Evolutionary conservation across 2,113 vertebrate species (phyloP), one percentile per base, ranked within the genome.

Genomic region (Tonatia bakeri): DNA sequence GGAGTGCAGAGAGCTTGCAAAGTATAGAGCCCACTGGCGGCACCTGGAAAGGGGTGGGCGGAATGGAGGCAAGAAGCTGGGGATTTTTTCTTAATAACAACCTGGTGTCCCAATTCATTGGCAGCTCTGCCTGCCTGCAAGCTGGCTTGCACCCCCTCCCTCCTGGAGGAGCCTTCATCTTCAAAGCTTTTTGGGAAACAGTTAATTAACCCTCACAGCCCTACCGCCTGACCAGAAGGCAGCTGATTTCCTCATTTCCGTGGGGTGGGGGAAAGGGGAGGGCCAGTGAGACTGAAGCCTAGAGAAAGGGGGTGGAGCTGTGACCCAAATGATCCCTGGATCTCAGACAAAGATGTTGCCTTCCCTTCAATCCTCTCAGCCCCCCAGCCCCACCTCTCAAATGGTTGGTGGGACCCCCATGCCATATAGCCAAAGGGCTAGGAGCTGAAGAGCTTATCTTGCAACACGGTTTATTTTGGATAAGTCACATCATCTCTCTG

Each of bases 101-200:
- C 91, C 83, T 96, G 96, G 96, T 50, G 14, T 69, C 96, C 77
- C 82, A 89, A 83, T 69, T 97, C 93, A 75, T 31, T 86, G 91
- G 91, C 38, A 4, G 91, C 50, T 94, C 91, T 96, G 86, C 91
- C 91, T 86, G 70, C 52, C 88, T 96, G 50, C 33, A 67, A 95
- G 84, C 86, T 33, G 43, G 47, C 72, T 76, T 88, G 56, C 65
- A 22, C 40, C 43, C 38, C 65, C 81, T 9, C 61, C 31, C 16
- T 45, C 40, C 67, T 52, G n/a, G n/a, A 86, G 89, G 40, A 96
- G 54, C 31, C 94, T 97, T 96, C 94, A 97, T 96, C 96, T 97
- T 97, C 96, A 97, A 97, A 97, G 96, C 95, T 84, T 95, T 96
- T 91, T 75, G 93, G 67, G 95, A 97, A 97, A 97, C 90, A 95